These are phyloP conservation scores for Chelon labrosus DNA, from an alignment of 2,797 vertebrate species.

Conservation along the genomic window DNA sequence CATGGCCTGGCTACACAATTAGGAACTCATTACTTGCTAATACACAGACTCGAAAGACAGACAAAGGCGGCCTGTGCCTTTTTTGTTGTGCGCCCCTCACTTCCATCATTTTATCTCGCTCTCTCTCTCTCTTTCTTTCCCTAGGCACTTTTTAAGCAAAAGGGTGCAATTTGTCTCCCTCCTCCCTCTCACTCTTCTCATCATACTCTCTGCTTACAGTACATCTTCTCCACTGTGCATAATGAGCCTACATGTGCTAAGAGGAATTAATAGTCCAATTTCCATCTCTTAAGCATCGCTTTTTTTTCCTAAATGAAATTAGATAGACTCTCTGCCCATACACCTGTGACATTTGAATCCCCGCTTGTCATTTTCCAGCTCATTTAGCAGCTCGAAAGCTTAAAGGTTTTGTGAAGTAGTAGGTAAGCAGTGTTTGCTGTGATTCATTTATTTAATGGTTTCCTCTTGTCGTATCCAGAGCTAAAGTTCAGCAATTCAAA, in stretches of 20 bases:
- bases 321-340: constrained; percentile 19
- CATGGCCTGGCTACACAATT: constrained; percentile 75
- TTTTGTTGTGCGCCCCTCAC: constrained; percentile 43
- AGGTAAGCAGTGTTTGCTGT: not conserved
- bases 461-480: not conserved
- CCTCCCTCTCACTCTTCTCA: constrained; percentile 38
- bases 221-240: constrained; percentile 34
- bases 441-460: constrained; percentile 4
- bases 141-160: constrained; percentile 62
- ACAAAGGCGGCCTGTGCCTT: constrained; percentile 56
- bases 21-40: constrained; percentile 79
- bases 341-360: constrained; percentile 25
- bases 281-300: constrained; percentile 41
- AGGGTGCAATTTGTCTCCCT: constrained; percentile 43
- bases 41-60: constrained; percentile 66
- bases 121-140: constrained; percentile 28
- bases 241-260: constrained; percentile 52
- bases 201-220: constrained; percentile 25
- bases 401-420: not conserved
- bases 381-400: constrained; percentile 21
- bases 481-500: constrained; percentile 11
- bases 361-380: constrained; percentile 27
- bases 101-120: constrained; percentile 56
- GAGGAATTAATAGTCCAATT: constrained; percentile 57
- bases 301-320: constrained; percentile 16